Conservation (phyloP, 2,888 invertebrate genomes). For the Tenthredo amoena region DNA sequence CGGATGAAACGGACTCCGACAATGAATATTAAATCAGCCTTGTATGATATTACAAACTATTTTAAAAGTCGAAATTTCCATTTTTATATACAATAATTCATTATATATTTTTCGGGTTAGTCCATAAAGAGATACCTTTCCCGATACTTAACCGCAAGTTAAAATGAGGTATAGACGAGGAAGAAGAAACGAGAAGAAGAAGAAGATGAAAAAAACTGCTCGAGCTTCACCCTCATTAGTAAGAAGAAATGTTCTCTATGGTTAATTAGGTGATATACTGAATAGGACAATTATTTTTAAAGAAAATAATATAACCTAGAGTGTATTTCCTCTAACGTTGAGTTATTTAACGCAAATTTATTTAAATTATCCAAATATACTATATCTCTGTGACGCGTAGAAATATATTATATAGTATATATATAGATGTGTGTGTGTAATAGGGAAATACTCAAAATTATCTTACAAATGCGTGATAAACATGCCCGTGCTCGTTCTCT, state of each 20-base stretch:
- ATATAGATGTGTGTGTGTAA: background rate
- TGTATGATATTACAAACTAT: background rate
- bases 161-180: background rate
- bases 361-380: conserved; percentile 34
- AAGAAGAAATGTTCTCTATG: background rate
- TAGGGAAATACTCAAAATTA: conserved; percentile 6
- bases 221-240: conserved; percentile 4
- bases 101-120: background rate
- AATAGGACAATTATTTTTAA: conserved; percentile 18
- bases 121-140: conserved; percentile 8
- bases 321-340: background rate
- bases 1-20: background rate
- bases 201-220: background rate
- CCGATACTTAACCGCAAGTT: background rate
- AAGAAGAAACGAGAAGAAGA: background rate
- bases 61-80: background rate
- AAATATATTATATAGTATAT: background rate
- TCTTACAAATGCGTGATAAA: conserved; percentile 46
- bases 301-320: background rate
- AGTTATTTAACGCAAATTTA: conserved; percentile 46
- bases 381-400: background rate
- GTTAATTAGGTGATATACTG: conserved; percentile 47
- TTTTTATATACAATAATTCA: background rate
- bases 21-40: conserved; percentile 12
- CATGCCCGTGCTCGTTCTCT: background rate